These are phyloP conservation scores for Peromyscus aztecus DNA, from an alignment of 2,797 vertebrate genomes.

Conservation along the genomic window DNA sequence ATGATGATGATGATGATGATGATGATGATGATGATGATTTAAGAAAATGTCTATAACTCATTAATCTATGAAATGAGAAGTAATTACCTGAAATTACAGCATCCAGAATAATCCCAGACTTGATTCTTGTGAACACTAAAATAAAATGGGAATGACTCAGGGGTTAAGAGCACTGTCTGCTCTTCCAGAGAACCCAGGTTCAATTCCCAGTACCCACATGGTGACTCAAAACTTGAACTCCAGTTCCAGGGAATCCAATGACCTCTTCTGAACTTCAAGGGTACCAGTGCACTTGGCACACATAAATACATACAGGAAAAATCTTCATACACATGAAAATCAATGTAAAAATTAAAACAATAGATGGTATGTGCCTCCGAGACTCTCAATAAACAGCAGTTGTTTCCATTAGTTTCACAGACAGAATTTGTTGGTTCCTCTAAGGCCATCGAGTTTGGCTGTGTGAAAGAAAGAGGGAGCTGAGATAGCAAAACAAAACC, in stretches of 20 bases:
- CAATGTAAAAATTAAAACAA: background rate
- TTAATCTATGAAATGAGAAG: background rate
- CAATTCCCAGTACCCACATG: background rate
- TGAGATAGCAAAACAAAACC: background rate
- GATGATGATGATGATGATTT: too few species aligned
- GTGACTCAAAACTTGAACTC: background rate
- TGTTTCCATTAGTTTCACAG: background rate
- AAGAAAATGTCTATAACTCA: background rate
- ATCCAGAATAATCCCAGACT: background rate
- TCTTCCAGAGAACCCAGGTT: background rate
- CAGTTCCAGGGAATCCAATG: background rate
- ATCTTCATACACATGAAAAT: background rate
- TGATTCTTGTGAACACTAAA: background rate
- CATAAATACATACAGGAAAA: background rate
- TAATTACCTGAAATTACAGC: background rate
- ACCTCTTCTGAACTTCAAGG: background rate
- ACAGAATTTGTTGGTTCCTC: conserved; percentile 14
- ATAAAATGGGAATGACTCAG: background rate
- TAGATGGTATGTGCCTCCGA: background rate
- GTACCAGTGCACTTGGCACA: background rate
- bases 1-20: background rate
- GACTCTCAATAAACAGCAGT: background rate
- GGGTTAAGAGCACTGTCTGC: background rate
- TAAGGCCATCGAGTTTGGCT: conserved; percentile 1
- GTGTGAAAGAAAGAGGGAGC: background rate